A percentile compares a stretch with the other conserved stretches of the same genome.
Conservation (phyloP, 2,797 vertebrate genomes). For the Psittacula echo region DNA sequence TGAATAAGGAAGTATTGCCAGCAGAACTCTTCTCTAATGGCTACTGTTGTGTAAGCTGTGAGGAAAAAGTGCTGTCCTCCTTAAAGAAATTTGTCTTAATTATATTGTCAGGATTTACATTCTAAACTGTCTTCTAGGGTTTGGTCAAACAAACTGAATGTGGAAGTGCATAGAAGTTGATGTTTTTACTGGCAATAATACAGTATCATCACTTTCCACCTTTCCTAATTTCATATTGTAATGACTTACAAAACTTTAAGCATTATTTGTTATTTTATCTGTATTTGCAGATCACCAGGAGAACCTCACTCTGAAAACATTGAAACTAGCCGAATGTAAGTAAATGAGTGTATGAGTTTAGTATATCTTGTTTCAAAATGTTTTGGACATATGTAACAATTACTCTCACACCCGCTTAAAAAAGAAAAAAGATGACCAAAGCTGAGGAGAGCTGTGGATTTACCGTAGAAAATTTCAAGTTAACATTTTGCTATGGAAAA, state of each 20-base stretch:
- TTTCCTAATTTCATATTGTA: neutral
- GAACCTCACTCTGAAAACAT: conserved; percentile 88
- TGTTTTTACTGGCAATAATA: neutral
- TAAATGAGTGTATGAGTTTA: conserved; percentile 51
- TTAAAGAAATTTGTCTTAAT: neutral
- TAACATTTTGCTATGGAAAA: neutral
- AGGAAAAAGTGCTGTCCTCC: neutral
- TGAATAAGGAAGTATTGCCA: neutral
- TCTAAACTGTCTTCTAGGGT: neutral
- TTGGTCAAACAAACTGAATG: neutral
- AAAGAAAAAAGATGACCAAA: neutral
- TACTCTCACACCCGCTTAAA: neutral
- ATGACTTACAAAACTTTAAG: neutral
- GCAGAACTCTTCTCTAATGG: neutral
- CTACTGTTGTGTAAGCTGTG: neutral
- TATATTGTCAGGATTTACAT: neutral
- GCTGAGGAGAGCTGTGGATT: neutral
- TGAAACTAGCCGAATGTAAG: conserved; percentile 99
- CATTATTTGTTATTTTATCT: conserved; percentile 25
- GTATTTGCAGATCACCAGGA: conserved; percentile 90
- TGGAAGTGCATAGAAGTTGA: neutral
- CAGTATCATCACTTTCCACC: neutral
- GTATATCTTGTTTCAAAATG: neutral
- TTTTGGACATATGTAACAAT: neutral
- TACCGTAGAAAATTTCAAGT: neutral